Percentiles rank a stretch among this genome's conserved stretches.
Evolutionary conservation across 2,113 vertebrate species (phyloP).

Genomic region (Hypocryptadius cinnamomeus): DNA sequence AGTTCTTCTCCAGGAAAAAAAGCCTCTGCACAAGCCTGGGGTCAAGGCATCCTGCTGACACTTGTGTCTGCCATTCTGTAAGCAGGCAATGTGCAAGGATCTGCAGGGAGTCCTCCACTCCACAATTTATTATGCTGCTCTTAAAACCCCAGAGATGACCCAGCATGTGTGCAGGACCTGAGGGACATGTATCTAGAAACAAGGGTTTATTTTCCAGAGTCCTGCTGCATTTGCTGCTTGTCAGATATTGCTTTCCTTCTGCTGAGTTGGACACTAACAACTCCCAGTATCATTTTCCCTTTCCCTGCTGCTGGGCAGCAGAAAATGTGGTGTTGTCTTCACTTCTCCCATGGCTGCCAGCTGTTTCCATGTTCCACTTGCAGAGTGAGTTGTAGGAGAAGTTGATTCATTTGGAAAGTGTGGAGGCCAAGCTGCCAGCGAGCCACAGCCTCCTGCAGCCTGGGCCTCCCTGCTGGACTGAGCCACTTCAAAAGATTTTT

Average conservation of each 20-base stretch:
- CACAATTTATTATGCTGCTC: neutral
- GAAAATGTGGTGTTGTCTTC: neutral
- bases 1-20: neutral
- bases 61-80: fast-evolving
- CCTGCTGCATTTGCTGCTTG: neutral
- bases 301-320: neutral
- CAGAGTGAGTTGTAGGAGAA: neutral
- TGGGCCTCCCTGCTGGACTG: neutral
- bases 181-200: neutral
- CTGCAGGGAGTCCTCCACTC: neutral
- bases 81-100: neutral
- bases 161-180: fast-evolving
- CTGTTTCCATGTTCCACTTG: neutral
- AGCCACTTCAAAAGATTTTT: neutral
- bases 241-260: neutral
- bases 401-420: neutral
- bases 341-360: fast-evolving
- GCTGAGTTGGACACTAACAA: neutral
- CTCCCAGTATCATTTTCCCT: neutral
- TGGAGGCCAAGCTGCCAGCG: fast-evolving
- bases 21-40: neutral
- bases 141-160: neutral
- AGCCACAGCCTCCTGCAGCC: neutral
- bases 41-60: neutral
- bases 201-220: neutral